Conservation (phyloP, 2,113 vertebrate species). For the Lathamus discolor region DNA sequence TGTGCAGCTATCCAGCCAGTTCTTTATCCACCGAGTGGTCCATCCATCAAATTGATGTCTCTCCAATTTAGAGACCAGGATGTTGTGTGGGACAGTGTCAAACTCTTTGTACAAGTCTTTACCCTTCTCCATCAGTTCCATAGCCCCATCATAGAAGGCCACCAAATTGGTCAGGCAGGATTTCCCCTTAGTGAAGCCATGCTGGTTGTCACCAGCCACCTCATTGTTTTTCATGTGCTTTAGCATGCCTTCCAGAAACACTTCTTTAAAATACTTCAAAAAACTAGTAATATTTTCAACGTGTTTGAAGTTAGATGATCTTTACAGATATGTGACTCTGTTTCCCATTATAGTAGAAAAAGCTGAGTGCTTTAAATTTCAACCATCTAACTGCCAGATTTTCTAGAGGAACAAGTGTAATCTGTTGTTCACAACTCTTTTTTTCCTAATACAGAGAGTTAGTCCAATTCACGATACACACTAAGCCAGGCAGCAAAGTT, state of each 20-base stretch:
- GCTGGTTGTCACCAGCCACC: too few species aligned
- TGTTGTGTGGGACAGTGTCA: too few species aligned
- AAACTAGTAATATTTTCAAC: not conserved
- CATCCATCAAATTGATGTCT: too few species aligned
- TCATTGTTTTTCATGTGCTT: too few species aligned
- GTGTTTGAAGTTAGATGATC: not conserved
- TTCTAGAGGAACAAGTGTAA: not conserved
- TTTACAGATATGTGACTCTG: accelerated
- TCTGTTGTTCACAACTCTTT: not conserved
- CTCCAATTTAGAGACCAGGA: too few species aligned
- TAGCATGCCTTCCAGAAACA: not conserved
- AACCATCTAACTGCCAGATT: not conserved
- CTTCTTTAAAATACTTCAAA: not conserved
- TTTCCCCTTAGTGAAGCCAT: too few species aligned
- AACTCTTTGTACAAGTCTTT: too few species aligned
- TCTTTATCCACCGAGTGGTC: too few species aligned
- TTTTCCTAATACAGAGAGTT: not conserved
- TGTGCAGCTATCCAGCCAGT: too few species aligned
- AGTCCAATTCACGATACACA: not conserved
- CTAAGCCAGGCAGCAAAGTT: not conserved
- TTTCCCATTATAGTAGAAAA: not conserved
- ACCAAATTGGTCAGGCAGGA: too few species aligned
- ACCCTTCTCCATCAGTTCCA: too few species aligned
- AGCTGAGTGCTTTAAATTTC: not conserved
- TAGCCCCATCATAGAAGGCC: too few species aligned